Evolutionary conservation across 2,888 invertebrate genomes (phyloP), one percentile per base, ranked within the genome.

Genomic region (Oeneis ivallda): DNA sequence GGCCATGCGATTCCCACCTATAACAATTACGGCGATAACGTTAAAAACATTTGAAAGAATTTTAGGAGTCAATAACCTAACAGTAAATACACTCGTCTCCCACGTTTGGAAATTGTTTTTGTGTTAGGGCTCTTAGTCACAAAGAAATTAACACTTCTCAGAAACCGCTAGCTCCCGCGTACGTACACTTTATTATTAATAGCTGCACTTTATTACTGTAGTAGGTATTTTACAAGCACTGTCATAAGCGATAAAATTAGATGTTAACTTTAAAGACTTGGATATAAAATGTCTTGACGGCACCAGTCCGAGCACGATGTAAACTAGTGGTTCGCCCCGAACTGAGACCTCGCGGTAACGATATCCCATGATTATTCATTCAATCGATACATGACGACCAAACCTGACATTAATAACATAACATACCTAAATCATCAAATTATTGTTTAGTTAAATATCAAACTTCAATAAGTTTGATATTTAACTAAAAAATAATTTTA

Each of bases 91-190:
- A 19, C 41, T 56, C 11, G 19, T 19, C 19, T 17, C 11, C 19
- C 3, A 39, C 41, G 56, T 56, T 56, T 19, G 39, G 39, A 13
- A 41, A 13, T 56, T 11, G 13, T 13, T 19, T 56, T 56, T 56
- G 19, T 41, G 56, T 41, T 41, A 41, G 13, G 19, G 19, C 56
- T 56, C 13, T 39, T 41, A 56, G 6, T 6, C 17, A 17, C 13
- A 56, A 56, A 56, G 41, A 56, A 56, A 56, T 56, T 15, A 15
- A 39, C 37, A 7, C 56, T 56, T 56, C 41, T 37, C 54, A 62
- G 37, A 50, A 64, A 57, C 63, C 63, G 63, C 63, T 64, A 64
- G 41, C 57, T 64, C 50, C 63, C 63, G 56, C 50, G 63, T 56
- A 41, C 50, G 63, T 56, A 41, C 41, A 56, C 56, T 56, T 41